Evolutionary conservation across 2,888 invertebrate genomes (phyloP).

Genomic region (Thera britannica): DNA sequence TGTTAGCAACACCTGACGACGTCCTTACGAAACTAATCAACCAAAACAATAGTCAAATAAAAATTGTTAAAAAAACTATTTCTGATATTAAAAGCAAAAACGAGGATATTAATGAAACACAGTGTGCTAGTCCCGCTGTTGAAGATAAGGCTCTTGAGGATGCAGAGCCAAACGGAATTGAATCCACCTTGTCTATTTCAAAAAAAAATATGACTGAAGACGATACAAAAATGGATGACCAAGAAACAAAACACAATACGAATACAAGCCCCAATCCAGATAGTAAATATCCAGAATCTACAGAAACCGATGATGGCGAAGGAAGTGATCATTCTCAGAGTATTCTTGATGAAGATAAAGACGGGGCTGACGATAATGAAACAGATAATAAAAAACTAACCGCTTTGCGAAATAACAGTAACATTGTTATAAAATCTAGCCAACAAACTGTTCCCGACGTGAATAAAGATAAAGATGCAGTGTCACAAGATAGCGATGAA

Average conservation of each 20-base stretch:
- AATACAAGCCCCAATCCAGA: conserved; percentile 9
- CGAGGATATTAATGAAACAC: conserved; percentile 34
- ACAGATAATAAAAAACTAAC: conserved; percentile 18
- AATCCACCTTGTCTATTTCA: not conserved
- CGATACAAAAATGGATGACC: conserved; percentile 3
- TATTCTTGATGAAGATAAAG: conserved; percentile 17
- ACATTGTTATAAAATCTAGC: conserved; percentile 32
- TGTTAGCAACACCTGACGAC: conserved; percentile 59
- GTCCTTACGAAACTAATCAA: conserved; percentile 71
- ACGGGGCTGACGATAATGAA: not conserved
- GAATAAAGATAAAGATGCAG: conserved; percentile 21
- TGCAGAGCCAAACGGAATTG: conserved; percentile 4
- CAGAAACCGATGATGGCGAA: conserved; percentile 16
- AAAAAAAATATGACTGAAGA: conserved; percentile 19
- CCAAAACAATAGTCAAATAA: conserved; percentile 74
- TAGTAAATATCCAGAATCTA: conserved; percentile 5
- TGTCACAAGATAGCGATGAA: conserved; percentile 19
- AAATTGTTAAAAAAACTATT: conserved; percentile 66
- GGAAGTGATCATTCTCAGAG: conserved; percentile 31
- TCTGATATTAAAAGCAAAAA: conserved; percentile 37
- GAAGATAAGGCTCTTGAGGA: conserved; percentile 30
- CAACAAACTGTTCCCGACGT: conserved; percentile 15
- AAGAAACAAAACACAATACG: conserved; percentile 5
- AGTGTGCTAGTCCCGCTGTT: conserved; percentile 26
- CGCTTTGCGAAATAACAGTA: conserved; percentile 33